Evolutionary conservation across 2,888 invertebrate species (phyloP), one percentile per base, ranked within the genome.

Genomic region (Melanophora roralis): DNA sequence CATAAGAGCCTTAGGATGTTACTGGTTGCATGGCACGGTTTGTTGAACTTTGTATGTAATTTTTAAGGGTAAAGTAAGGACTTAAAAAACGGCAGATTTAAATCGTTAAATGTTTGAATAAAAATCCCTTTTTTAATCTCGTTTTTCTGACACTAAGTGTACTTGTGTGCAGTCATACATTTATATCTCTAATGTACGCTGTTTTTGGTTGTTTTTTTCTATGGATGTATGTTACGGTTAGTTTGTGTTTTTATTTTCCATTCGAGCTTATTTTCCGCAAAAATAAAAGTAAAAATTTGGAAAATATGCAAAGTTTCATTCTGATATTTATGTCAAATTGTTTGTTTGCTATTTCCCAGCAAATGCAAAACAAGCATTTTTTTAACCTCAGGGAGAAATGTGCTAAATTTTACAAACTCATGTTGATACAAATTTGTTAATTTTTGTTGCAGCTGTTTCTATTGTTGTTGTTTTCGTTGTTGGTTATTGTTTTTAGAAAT

Each of bases 11-110:
- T 59, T 36, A 60, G 78, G 72, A 67, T 72, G 72, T 62, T 72
- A 72, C 59, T 45, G 59, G 51, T 67, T 65, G 71, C 64, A 72
- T 77, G 11, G 45, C 21, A 65, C 59, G 77, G 77, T 78, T 78
- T 67, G 78, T 73, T 78, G 67, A 72, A 78, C 72, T 67, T 75
- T 67, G 47, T 49, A 21, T 16, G 27, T 14, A n/a, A 9, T 43
- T 2, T 53, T 11, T 47, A n/a, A 21, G 19, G 32, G 12, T 45
- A 55, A 67, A 55, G n/a, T 2, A 6, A 21, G n/a, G 9, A 55
- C 67, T 45, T 14, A n/a, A 14, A n/a, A 21, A 55, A 55, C 55
- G 49, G 40, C 45, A 2, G 5, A 0, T 1, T 11, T 5, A n/a
- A 38, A n/a, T 4, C 5, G 1, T 5, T 12, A 16, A 43, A 16